Evolutionary conservation across 2,888 invertebrate genomes (phyloP).

Genomic region (Morpho deidamia): DNA sequence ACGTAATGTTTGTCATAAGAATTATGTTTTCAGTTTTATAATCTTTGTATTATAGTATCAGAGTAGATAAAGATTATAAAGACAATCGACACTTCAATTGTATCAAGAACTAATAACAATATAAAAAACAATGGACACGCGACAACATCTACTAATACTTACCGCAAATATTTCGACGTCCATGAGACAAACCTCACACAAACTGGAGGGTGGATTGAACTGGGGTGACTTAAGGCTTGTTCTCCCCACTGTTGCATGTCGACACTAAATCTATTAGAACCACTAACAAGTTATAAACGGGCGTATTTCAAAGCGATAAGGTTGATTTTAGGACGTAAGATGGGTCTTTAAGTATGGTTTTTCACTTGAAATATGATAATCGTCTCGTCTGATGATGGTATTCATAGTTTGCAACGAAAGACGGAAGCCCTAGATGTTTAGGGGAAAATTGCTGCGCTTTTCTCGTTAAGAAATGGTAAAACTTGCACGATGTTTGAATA

Average conservation of each 20-base stretch:
- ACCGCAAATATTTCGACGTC: conserved; percentile 60
- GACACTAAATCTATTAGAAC: conserved; percentile 30
- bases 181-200: conserved; percentile 58
- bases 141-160: conserved; percentile 50
- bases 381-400: conserved; percentile 65
- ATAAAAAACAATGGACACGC: conserved; percentile 29
- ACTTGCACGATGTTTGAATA: conserved; percentile 3
- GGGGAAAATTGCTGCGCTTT: conserved; percentile 54
- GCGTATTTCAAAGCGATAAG: conserved; percentile 18
- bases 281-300: conserved; percentile 7
- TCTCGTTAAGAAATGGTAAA: conserved; percentile 31
- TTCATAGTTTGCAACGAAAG: conserved; percentile 62
- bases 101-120: not conserved
- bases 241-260: conserved; percentile 50
- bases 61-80: not conserved
- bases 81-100: not conserved
- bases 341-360: conserved; percentile 11
- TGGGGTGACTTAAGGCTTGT: conserved; percentile 55
- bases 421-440: conserved; percentile 55
- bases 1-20: too few species aligned
- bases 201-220: conserved; percentile 51
- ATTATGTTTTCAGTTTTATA: too few species aligned
- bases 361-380: conserved; percentile 70
- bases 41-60: too few species aligned
- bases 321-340: conserved; percentile 9